Base-by-base conservation (phyloP, 2,888 invertebrate species). In the Stratiomys singularior region DNA sequence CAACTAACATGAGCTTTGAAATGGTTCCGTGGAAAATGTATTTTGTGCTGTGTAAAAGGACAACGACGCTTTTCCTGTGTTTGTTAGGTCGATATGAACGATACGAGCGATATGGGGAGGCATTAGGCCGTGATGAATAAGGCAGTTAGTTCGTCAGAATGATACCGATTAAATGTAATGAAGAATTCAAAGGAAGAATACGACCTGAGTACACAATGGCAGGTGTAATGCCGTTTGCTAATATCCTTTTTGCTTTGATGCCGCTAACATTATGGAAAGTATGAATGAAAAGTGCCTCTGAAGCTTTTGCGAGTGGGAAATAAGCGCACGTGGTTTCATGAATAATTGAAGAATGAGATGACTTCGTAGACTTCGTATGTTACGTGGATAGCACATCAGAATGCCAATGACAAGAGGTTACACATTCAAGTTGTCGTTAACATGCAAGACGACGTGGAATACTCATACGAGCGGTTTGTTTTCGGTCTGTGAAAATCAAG, bases 31-130 rank as follows among this genome's bases (percentile, higher is more conserved):
- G 18, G 69, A 21, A 46, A 74, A 74, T 58, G 44, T 74, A 21
- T 58, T 60, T 58, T 74, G 27, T 74, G 37, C 9, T 3, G 37
- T 37, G 37, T 37, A 37, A 74, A 74, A 58, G 74, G 58, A 74
- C 58, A 58, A 58, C 30, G 23, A 28, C 37, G 64, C 30, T 74
- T 72, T 72, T 74, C 23, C 74, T 30, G 58, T 58, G 52, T 74
- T 72, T 74, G 74, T 74, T 74, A 74, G 58, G 58, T 74, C 74
- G 74, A 74, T 74, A 74, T 37, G 30, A 58, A 58, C 11, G 15
- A 47, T 46, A 69, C n/a, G 46, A 37, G 9, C 37, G 37, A 37
- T 37, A 37, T 37, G 37, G 37, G 37, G 37, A 25, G 30, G 30
- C 69, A 30, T 69, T 44, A 69, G 21, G 21, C 47, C 25, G 18